Conservation (phyloP, 1,140 invertebrate species). For the Tetragnatha versicolor region DNA sequence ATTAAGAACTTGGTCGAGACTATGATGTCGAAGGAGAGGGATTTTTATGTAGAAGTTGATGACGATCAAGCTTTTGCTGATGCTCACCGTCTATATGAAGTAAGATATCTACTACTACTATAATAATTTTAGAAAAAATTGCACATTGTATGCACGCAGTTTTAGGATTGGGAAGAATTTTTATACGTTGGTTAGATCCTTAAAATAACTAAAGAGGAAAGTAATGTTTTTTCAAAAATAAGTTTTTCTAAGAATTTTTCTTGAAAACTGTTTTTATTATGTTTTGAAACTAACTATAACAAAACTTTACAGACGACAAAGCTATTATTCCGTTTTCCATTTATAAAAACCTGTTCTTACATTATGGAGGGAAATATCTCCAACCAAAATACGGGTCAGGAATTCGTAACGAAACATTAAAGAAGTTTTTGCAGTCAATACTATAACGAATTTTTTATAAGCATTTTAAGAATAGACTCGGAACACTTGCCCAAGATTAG, state of each 20-base stretch:
- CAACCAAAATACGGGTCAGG: too few relatives aligned
- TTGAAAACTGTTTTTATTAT: neutral
- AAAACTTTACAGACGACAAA: too few relatives aligned
- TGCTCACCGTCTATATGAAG: conserved; percentile 60
- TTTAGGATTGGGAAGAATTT: neutral
- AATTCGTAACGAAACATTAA: too few relatives aligned
- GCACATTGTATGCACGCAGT: neutral
- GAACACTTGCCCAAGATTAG: too few relatives aligned
- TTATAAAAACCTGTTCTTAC: too few relatives aligned
- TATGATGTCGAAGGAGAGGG: conserved; percentile 62
- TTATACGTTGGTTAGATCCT: neutral
- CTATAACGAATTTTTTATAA: too few relatives aligned
- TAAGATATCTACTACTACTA: neutral
- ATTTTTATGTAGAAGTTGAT: conserved; percentile 61
- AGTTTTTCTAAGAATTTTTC: neutral
- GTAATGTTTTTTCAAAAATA: neutral
- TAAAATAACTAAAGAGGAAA: neutral
- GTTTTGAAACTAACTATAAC: too few relatives aligned
- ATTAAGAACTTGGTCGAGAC: conserved; percentile 67
- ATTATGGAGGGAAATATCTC: too few relatives aligned
- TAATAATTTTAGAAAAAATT: neutral
- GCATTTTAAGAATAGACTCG: too few relatives aligned
- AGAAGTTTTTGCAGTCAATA: too few relatives aligned
- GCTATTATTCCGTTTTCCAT: too few relatives aligned
- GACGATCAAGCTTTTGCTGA: conserved; percentile 61